These are phyloP conservation scores for Zaprionus nigranus DNA, from an alignment of 1,140 invertebrate species.

Conservation along the genomic window DNA sequence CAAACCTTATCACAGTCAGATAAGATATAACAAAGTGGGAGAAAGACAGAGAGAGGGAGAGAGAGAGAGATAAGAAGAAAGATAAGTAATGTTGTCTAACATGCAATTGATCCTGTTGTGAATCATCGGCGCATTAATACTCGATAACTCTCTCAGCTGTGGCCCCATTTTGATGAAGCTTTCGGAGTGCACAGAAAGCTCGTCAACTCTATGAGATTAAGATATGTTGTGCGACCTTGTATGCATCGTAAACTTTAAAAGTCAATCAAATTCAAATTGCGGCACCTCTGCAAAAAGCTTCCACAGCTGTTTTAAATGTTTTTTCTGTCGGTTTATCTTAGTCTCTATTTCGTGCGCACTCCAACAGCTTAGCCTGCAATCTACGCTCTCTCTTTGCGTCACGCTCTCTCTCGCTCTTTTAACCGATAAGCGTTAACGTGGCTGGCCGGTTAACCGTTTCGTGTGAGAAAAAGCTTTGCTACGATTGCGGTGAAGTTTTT, in stretches of 20 bases:
- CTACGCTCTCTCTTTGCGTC: background rate
- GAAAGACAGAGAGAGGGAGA: background rate
- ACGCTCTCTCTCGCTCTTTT: slow-evolving; percentile 13
- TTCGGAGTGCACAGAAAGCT: slow-evolving; percentile 1
- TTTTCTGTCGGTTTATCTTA: background rate
- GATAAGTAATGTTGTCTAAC: background rate
- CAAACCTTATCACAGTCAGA: slow-evolving; percentile 4
- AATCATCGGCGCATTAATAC: background rate
- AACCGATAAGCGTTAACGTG: slow-evolving; percentile 37
- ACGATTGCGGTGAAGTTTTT: slow-evolving; percentile 28
- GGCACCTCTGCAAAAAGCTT: background rate
- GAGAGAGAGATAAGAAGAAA: background rate
- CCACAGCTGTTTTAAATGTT: slow-evolving; percentile 1
- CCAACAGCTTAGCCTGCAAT: slow-evolving; percentile 39
- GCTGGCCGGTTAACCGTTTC: slow-evolving; percentile 47
- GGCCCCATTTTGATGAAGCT: background rate
- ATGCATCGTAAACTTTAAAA: background rate
- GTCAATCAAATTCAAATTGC: background rate
- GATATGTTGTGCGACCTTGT: background rate
- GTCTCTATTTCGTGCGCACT: background rate
- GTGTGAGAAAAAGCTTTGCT: slow-evolving; percentile 45
- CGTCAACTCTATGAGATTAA: background rate
- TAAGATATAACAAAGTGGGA: slow-evolving; percentile 24
- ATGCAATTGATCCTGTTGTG: background rate
- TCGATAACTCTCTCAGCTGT: background rate